phyloP scores from a whole-genome alignment of 2,888 invertebrate species.

The Imbricaverruca yamaguchii region DNA sequence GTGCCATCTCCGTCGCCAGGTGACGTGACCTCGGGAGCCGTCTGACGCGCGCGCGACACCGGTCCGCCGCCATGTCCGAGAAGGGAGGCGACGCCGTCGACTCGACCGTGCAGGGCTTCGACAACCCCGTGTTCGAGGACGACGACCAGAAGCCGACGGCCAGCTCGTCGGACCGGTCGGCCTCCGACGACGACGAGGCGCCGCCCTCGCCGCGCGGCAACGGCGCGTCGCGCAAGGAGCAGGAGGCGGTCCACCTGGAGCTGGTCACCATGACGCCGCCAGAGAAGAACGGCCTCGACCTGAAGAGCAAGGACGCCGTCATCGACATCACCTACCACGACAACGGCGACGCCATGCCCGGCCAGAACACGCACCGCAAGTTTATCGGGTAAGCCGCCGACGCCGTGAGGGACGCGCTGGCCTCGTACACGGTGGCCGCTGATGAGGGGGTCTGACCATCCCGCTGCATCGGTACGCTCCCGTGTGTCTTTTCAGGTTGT shows the following conservation, averaged over 20 bases:
- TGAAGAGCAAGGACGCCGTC: constrained; percentile 13
- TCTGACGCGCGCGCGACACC: too few species aligned
- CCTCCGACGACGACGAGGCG: too few species aligned
- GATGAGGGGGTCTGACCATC: too few species aligned
- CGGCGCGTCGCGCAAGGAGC: background rate
- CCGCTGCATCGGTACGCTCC: too few species aligned
- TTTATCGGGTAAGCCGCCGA: background rate
- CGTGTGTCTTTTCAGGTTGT: too few species aligned
- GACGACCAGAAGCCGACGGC: constrained; percentile 6
- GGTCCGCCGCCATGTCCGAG: too few species aligned
- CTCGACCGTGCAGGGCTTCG: background rate
- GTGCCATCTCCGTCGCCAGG: too few species aligned
- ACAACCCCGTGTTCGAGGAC: constrained; percentile 18
- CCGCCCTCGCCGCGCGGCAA: too few species aligned
- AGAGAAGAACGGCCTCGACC: constrained; percentile 8
- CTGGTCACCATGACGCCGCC: background rate
- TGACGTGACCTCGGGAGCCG: too few species aligned
- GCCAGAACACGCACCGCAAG: background rate
- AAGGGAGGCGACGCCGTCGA: background rate
- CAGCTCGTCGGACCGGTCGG: too few species aligned
- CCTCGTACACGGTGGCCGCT: too few species aligned
- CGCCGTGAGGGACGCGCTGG: too few species aligned
- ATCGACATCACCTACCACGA: constrained; percentile 17
- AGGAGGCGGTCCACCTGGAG: constrained; percentile 5
- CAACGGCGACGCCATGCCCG: constrained; percentile 5